Evolutionary conservation across 2,113 vertebrate genomes (phyloP), one percentile per base, ranked within the genome.

Genomic region (Calidris pygmaea): DNA sequence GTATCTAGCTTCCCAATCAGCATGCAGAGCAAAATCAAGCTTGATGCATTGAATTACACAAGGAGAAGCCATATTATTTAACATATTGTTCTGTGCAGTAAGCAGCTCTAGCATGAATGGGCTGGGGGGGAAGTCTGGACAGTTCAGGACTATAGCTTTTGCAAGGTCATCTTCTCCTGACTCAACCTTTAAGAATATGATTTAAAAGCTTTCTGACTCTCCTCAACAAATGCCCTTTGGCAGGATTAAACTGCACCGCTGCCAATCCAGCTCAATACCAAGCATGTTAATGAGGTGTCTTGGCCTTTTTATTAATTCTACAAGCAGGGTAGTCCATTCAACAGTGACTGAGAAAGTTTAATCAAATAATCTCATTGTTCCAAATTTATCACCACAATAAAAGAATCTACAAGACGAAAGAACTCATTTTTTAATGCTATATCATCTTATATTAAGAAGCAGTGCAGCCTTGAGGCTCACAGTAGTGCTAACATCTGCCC

Each of bases 281-380:
- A 85, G 90, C 93, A 96, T 94, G 83, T 94, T 96, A 95, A 94
- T 94, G 62, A 95, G 86, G 55, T 76, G 76, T 56, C 79, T 83
- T 81, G 53, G 72, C 81, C 92, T 96, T 97, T 95, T 97, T 95
- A 83, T 96, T 95, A 96, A 93, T 94, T 97, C 83, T 94, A 87
- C 84, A 91, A 87, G 90, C 79, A 90, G 67, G 43, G 62, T 14
- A 91, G 80, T 95, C 87, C 89, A 96, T 95, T 97, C 90, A 96
- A 75, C 72, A 87, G 50, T 41, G 94, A 71, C 82, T 71, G 86
- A 93, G 78, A 84, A 92, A 56, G 89, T 78, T 95, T 96, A 95
- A 96, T 97, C 82, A 96, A 90, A 95, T 91, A 91, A 96, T 92
- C 80, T 83, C 55, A 84, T 93, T 97, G 73, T 79, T 95, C 71